Conservation (phyloP, 2,888 invertebrate species). For the Plagiodera versicolora region DNA sequence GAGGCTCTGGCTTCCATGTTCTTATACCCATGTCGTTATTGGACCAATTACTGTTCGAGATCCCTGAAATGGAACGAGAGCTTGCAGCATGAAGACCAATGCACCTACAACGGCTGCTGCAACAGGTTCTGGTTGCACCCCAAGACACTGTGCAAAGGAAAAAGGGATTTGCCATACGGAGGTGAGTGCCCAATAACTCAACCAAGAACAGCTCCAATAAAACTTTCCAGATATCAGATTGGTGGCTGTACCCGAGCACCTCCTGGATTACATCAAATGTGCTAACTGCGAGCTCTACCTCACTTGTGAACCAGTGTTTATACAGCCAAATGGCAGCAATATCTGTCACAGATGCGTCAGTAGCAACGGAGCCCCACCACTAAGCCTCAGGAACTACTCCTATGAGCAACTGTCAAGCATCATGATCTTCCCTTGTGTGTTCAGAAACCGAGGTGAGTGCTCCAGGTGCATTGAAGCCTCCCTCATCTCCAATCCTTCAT, state of each 20-base stretch:
- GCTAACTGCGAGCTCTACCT: constrained; percentile 47
- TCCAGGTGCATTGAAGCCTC: no score
- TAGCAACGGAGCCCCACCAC: constrained; percentile 40
- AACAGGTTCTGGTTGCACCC: constrained; percentile 43
- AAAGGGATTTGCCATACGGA: constrained; percentile 39
- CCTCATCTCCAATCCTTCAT: no score
- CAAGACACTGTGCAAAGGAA: constrained; percentile 39
- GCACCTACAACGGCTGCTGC: constrained; percentile 42
- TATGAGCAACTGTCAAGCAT: constrained; percentile 45
- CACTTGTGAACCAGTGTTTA: constrained; percentile 45
- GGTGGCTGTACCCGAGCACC: constrained; percentile 42
- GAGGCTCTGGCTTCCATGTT: constrained; percentile 49
- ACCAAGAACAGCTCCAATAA: no score
- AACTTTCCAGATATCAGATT: constrained; percentile 42
- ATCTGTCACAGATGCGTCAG: constrained; percentile 49
- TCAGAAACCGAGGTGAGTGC: constrained; percentile 26
- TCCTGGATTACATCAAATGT: constrained; percentile 45
- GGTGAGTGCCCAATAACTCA: constrained; percentile 31
- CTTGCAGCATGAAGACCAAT: constrained; percentile 46
- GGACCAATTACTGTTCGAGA: constrained; percentile 45
- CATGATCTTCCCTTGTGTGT: constrained; percentile 48
- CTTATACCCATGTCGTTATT: constrained; percentile 48
- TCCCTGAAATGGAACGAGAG: constrained; percentile 45
- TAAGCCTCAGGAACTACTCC: constrained; percentile 40
- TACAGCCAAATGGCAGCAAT: constrained; percentile 43